Conservation (phyloP, 1,140 invertebrate genomes). For the Pseudobourletiella spinata region DNA sequence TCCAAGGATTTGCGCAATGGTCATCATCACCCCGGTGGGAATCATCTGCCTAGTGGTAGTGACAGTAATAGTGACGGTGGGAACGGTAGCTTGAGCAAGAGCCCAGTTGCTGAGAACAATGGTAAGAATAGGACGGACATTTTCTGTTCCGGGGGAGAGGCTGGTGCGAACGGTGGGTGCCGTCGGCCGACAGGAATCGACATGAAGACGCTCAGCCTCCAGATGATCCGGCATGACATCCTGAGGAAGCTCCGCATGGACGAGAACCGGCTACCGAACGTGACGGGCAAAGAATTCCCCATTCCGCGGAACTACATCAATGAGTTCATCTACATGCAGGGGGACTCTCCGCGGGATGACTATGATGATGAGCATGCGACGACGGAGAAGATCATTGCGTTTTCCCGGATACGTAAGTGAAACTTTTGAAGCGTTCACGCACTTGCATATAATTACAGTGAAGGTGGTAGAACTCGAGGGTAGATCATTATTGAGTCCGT, state of each 20-base stretch:
- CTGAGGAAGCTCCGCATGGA: conserved; percentile 32
- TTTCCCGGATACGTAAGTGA: conserved; percentile 31
- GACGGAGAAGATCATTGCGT: conserved; percentile 35
- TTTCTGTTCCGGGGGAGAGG: neutral
- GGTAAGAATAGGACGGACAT: no score
- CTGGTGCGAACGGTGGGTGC: neutral
- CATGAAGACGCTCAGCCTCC: conserved; percentile 26
- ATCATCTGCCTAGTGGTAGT: no score
- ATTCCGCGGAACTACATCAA: conserved; percentile 29
- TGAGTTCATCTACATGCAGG: conserved; percentile 29
- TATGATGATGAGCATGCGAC: conserved; percentile 34
- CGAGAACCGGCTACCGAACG: conserved; percentile 32
- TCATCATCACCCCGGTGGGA: no score
- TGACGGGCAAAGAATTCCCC: conserved; percentile 15
- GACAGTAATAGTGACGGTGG: no score
- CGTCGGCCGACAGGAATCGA: conserved; percentile 11
- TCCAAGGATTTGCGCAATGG: no score
- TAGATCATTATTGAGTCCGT: no score
- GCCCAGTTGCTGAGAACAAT: no score
- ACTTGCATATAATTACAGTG: no score
- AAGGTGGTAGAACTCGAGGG: no score
- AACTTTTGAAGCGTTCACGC: neutral
- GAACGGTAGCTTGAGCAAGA: no score
- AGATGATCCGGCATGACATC: conserved; percentile 32
- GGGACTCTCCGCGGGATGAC: conserved; percentile 27